Evolutionary conservation across 1,140 invertebrate species (phyloP), one percentile per base, ranked within the genome.

Genomic region (Heterodera schachtii): DNA sequence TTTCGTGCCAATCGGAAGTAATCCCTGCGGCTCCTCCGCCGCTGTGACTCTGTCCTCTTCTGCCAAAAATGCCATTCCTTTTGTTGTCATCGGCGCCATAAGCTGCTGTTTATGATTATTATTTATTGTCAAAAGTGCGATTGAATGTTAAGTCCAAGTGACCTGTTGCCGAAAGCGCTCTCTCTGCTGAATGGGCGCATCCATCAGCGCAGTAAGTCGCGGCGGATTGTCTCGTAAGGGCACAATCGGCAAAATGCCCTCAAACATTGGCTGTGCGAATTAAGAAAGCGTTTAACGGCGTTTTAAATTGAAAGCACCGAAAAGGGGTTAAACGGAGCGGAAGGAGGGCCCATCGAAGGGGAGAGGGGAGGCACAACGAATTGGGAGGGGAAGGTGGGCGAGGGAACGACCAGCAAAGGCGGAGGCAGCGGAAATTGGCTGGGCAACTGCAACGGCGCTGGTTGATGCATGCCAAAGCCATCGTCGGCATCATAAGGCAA

Each of bases 231-330:
- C 71, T 52, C 73, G 21, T n/a, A 83, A 69, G 46, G 81, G 81
- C n/a, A 82, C 69, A 57, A 82, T 82, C n/a, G 81, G 81, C 21
- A 79, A 69, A 69, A 80, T 16, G 7, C 81, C 81, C 57, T 82
- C 81, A 57, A 82, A 81, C 80, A 82, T 67, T 8, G 81, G 81
- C 73, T 82, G 31, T n/a, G 31, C 31, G 60, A 64, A n/a, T 6
- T 16, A 71, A 71, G 19, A 16, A 19, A 46, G 21, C 4, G 31
- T 0, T 0, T 31, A 31, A 64, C 16, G 16, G 16, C 57, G 4
- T 64, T 64, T 13, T 64, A 16, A 2, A 64, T 13, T 64, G 8
- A 64, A 64, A 64, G 16, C 57, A 64, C 57, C 57, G 57, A 76
- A 75, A 80, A 80, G 19, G 78, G 78, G 44, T 80, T 80, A 19